A percentile compares a stretch with the other conserved stretches of the same genome.
phyloP scores from a whole-genome alignment of 2,888 invertebrate species.

The Omphaloscelis lunosa region DNA sequence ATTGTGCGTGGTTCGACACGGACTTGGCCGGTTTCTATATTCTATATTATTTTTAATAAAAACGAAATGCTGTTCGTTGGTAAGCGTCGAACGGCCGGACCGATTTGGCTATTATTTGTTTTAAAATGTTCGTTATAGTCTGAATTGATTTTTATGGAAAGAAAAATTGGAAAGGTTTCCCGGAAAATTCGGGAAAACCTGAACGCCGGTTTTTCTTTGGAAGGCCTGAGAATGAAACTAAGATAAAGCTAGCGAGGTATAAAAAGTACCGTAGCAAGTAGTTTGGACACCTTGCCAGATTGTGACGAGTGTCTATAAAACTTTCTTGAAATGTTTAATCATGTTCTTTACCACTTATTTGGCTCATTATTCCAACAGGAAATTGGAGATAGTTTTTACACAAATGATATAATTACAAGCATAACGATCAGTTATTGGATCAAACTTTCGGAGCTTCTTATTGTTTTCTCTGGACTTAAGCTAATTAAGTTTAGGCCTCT shows the following conservation, averaged over 20 bases:
- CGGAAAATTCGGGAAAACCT: too few species aligned
- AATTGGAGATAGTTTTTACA: not conserved
- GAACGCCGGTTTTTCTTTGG: too few species aligned
- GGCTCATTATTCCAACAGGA: too few species aligned
- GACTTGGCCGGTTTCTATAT: too few species aligned
- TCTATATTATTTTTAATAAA: too few species aligned
- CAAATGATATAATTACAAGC: not conserved
- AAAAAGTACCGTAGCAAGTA: not conserved
- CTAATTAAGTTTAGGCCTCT: not conserved
- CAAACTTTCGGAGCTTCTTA: not conserved
- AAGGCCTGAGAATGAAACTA: not conserved
- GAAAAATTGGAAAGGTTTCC: too few species aligned
- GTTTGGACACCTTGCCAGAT: slow-evolving; percentile 13
- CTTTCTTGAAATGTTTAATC: slow-evolving; percentile 11
- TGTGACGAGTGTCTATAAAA: not conserved
- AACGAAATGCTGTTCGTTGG: too few species aligned
- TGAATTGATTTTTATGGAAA: too few species aligned
- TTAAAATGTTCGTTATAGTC: too few species aligned
- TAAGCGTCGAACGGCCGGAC: too few species aligned
- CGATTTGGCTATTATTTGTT: too few species aligned
- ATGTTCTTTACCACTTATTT: not conserved
- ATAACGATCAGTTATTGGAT: not conserved
- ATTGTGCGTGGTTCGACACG: too few species aligned
- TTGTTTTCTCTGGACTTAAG: not conserved
- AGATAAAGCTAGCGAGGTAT: not conserved